Evolutionary conservation across 2,797 vertebrate genomes (phyloP), one percentile per base, ranked within the genome.

Genomic region (Perodicticus potto): DNA sequence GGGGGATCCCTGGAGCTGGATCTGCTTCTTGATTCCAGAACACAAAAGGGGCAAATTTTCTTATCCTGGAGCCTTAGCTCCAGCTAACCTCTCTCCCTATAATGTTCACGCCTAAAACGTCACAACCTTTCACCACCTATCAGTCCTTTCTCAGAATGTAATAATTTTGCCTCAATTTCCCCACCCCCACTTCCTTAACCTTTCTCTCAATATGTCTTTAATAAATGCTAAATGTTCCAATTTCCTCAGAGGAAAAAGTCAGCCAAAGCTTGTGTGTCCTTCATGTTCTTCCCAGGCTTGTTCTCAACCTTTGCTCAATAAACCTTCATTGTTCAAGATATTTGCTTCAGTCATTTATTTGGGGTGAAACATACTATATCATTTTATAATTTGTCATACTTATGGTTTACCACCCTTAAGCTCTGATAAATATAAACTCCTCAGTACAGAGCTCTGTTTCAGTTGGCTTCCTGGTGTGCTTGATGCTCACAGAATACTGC

Each of bases 31-130:
- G 1, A 45, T 53, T 16, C 10, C 40, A 37, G 8, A 4, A 49
- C 57, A 70, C 4, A 29, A 22, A 13, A 69, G 45, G 32, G 53
- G 11, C 32, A 1, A 53, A 53, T 14, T 53, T 1, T 4, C 65
- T 88, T 63, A 3, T 32, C 32, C 37, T 29, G 12, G 7, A 85
- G 1, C 7, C 16, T 49, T 16, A 49, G 3, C 1, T 25, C 32
- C n/a, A 32, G 5, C 55, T n/a, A 1, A 45, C 23, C 3, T 16
- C 19, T 86, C 13, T 27, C 8, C 13, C 2, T 13, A 22, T 0
- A 65, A 16, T 45, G 0, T 10, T 57, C 32, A 17, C 93, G 19
- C 40, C 8, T 37, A 37, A 20, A 94, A 65, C 34, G 0, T 20
- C 57, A 37, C 5, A 17, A 4, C 43, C 37, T 61, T 40, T 63